A percentile compares a stretch with the other conserved stretches of the same genome.
phyloP scores from a whole-genome alignment of 1,140 invertebrate genomes.

The Nephotettix cincticeps region DNA sequence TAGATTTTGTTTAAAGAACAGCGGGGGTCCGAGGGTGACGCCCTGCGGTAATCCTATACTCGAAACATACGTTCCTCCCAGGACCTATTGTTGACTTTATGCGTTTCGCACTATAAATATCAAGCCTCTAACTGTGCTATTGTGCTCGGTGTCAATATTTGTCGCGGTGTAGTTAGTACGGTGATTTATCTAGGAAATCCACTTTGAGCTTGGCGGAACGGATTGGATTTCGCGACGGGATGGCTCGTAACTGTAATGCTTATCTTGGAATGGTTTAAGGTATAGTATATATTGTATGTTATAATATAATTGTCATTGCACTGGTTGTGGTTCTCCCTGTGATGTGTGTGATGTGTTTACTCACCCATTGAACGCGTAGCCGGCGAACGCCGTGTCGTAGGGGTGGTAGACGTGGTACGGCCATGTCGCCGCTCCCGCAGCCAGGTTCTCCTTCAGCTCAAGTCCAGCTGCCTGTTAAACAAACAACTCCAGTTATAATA shows the following conservation, averaged over 20 bases:
- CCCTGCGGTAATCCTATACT: slow-evolving; percentile 13
- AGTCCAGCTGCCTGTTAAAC: slow-evolving; percentile 59
- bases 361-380: slow-evolving; percentile 92
- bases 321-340: too few species aligned
- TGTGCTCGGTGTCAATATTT: slow-evolving; percentile 14
- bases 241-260: too few species aligned
- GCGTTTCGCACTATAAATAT: neutral
- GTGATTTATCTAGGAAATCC: too few species aligned
- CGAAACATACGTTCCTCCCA: slow-evolving; percentile 9
- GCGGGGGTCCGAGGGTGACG: neutral
- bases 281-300: too few species aligned
- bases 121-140: neutral
- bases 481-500: too few species aligned
- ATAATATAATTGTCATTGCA: too few species aligned
- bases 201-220: too few species aligned
- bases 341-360: too few species aligned
- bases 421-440: slow-evolving; percentile 76
- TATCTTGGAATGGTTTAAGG: too few species aligned
- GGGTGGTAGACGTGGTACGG: slow-evolving; percentile 88
- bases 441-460: slow-evolving; percentile 84
- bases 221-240: too few species aligned
- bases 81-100: slow-evolving; percentile 9
- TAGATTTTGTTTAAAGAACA: slow-evolving; percentile 9
- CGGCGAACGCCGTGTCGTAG: slow-evolving; percentile 83
- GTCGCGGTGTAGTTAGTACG: neutral